These are phyloP conservation scores for Microhierax caerulescens DNA, from an alignment of 2,797 vertebrate genomes.

Conservation along the genomic window DNA sequence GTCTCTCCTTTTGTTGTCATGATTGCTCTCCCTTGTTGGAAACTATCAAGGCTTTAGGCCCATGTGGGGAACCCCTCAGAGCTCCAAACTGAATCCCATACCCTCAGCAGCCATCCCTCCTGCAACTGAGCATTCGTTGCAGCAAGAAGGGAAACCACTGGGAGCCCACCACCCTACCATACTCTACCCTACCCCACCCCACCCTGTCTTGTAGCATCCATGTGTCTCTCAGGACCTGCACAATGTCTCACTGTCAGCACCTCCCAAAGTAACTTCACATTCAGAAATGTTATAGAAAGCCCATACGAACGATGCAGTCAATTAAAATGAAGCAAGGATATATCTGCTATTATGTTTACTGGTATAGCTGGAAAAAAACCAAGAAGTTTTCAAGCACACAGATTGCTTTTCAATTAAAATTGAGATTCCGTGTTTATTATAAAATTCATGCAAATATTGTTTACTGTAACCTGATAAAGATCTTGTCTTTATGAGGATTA, in stretches of 20 bases:
- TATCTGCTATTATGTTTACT: neutral
- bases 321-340: neutral
- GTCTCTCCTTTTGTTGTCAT: neutral
- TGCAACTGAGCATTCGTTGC: neutral
- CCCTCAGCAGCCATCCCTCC: neutral
- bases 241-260: neutral
- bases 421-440: neutral
- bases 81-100: too few relatives aligned
- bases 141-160: neutral
- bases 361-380: rapidly evolving
- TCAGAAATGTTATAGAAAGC: neutral
- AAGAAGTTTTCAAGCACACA: neutral
- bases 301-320: neutral
- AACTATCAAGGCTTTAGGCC: neutral
- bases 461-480: neutral
- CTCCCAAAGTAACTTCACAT: neutral
- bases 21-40: neutral
- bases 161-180: neutral
- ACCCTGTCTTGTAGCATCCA: too few relatives aligned
- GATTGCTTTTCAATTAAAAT: neutral
- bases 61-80: neutral
- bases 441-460: neutral
- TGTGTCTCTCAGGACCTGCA: neutral
- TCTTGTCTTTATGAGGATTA: neutral
- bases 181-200: too few relatives aligned